Evolutionary conservation across 2,888 invertebrate species (phyloP), one percentile per base, ranked within the genome.

Genomic region (Lasioglossum lativentre): DNA sequence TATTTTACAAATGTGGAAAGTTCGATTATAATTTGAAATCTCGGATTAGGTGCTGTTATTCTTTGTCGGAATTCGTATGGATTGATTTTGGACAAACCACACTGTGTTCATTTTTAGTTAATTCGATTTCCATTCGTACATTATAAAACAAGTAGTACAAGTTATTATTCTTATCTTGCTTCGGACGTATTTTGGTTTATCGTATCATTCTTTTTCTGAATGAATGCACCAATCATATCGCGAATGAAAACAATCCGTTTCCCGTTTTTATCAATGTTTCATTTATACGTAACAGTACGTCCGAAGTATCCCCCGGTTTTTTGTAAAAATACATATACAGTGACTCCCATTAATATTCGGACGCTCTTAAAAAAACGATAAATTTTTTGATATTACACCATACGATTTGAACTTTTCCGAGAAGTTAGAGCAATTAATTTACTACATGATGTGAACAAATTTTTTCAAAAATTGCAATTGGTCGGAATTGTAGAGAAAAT

Each of bases 111-210:
- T 38, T 68, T 4, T 68, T n/a, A n/a, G 4, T 38, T 68, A 23
- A 77, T 75, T 77, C 52, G 52, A 45, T 59, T 45, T 75, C 70
- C 45, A 80, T n/a, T 27, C 38, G 52, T 42, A 72, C 47, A 70
- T 75, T 45, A 75, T 68, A 68, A 78, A 81, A 40, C 52, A 56
- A 74, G 52, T 38, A 47, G 19, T 45, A 47, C 59, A 76, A 76
- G 63, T 42, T 81, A 76, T 82, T 76, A 76, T 82, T 73, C 76
- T 81, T 86, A 86, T 86, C 86, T 47, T 56, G 80, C 52, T 78
- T 75, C 71, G 71, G 45, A 66, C 47, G 52, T 59, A 45, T 80
- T 82, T 71, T 80, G 84, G 78, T 89, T 88, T 87, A 78, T 87
- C 77, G 63, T 70, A 30, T 75, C 73, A 79, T 73, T 83, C 52